Conservation (phyloP, 2,888 invertebrate species). For the Caenorhabditis uteleia region DNA sequence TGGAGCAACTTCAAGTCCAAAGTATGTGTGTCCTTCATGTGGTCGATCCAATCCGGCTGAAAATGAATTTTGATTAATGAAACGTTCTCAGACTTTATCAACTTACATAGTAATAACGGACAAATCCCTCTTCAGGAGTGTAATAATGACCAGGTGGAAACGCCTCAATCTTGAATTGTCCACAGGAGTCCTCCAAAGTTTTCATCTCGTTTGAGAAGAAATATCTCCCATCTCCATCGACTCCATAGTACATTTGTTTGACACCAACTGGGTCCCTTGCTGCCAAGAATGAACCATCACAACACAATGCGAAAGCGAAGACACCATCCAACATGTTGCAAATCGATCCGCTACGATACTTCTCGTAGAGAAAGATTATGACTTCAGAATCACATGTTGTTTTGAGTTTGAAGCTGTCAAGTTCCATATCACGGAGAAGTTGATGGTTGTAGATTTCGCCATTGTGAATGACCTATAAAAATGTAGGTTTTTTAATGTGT, state of each 20-base stretch:
- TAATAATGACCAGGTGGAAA: conserved; percentile 70
- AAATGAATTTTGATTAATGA: too few species aligned
- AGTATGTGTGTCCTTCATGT: conserved; percentile 35
- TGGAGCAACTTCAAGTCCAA: conserved; percentile 56
- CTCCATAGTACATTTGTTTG: conserved; percentile 69
- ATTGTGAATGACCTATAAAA: conserved; percentile 74
- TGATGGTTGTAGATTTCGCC: conserved; percentile 85
- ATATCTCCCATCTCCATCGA: conserved; percentile 58
- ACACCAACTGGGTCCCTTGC: conserved; percentile 70
- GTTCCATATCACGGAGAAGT: conserved; percentile 52
- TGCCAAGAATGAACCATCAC: conserved; percentile 64
- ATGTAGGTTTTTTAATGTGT: too few species aligned
- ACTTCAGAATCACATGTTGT: conserved; percentile 73
- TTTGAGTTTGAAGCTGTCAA: conserved; percentile 48
- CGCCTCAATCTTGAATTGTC: conserved; percentile 46
- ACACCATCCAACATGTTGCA: conserved; percentile 81
- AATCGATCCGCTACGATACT: conserved; percentile 51
- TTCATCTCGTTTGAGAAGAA: conserved; percentile 70
- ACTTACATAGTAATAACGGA: conserved; percentile 61
- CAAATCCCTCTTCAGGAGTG: conserved; percentile 60
- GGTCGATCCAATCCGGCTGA: conserved; percentile 64
- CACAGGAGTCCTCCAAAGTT: conserved; percentile 64
- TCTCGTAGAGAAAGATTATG: conserved; percentile 66
- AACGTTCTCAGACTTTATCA: too few species aligned
- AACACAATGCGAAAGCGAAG: conserved; percentile 75